Conservation (phyloP, 2,797 vertebrate species). For the Protonibea diacanthus region DNA sequence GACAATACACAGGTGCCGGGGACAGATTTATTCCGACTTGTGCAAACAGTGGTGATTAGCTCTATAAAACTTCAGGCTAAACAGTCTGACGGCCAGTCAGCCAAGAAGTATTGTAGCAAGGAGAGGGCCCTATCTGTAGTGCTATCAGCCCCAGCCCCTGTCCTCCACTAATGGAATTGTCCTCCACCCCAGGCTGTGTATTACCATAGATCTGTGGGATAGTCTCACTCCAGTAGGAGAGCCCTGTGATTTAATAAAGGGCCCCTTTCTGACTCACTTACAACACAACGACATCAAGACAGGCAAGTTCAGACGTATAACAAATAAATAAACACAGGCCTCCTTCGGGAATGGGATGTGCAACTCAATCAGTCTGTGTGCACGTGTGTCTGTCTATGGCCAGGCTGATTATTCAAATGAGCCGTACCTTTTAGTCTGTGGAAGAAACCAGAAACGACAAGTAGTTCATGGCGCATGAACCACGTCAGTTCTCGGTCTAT, state of each 20-base stretch:
- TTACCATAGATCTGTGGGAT: conserved; percentile 87
- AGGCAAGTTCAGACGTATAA: conserved; percentile 75
- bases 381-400: conserved; percentile 41
- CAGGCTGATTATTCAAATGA: conserved; percentile 70
- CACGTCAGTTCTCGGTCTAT: conserved; percentile 20
- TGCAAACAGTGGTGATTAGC: conserved; percentile 74
- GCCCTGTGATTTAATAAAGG: conserved; percentile 86
- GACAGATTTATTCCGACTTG: conserved; percentile 63
- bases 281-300: conserved; percentile 73
- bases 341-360: conserved; percentile 63
- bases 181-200: conserved; percentile 80
- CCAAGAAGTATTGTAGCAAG: conserved; percentile 60
- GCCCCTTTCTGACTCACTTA: conserved; percentile 80
- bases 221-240: conserved; percentile 81
- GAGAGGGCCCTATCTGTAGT: conserved; percentile 69
- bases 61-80: conserved; percentile 69
- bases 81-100: conserved; percentile 67
- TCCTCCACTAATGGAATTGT: conserved; percentile 86
- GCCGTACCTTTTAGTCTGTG: conserved; percentile 39
- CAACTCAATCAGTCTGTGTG: conserved; percentile 53
- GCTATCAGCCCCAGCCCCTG: conserved; percentile 75
- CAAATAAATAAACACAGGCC: conserved; percentile 77
- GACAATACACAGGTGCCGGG: conserved; percentile 28
- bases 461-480: conserved; percentile 34
- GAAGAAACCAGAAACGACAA: conserved; percentile 53